Base-by-base conservation (phyloP, 2,888 invertebrate species). In the Pandemis corylana region DNA sequence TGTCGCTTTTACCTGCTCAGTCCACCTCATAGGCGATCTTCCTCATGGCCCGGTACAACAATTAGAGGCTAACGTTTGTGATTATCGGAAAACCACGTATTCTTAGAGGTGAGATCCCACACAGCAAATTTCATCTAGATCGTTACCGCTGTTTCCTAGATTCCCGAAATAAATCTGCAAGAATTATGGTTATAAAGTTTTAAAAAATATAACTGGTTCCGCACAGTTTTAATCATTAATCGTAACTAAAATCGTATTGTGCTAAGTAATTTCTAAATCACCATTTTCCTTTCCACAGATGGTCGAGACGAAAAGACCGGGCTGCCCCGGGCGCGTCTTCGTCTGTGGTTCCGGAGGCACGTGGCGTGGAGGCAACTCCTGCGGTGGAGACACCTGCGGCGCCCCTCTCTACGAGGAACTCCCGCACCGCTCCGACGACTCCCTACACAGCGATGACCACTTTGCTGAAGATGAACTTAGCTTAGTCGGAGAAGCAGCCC, bases 371-470 rank as follows among this genome's bases (percentile, higher is more conserved):
- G 85, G 96, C 1, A 91, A 89, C 81, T 82, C 89, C 10, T 94
- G 94, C 72, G 90, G 90, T 0, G 90, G 92, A 0, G 93, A 94
- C 76, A 78, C 89, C 0, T 94, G 93, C 77, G 94, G 93, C 83
- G 97, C 97, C 82, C 97, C 97, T 69, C 96, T 97, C 41, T 97
- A 97, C 90, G 97, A 97, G 90, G 97, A 97, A 85, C 94, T 98
- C 62, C 96, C 95, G 0, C 95, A 95, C 77, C 94, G 96, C 76
- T 96, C 96, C 12, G 95, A 96, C 53, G 95, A 95, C 81, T 93
- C 94, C 51, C 83, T 94, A 41, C 96, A 96, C 84, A 97, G 97
- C 84, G 97, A 97, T 85, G 97, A 97, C 83, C 97, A 97, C 84
- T 97, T 97, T 85, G 97, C 97, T 67, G 97, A 97, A 90, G 97